Base-by-base conservation (phyloP, 2,113 vertebrate species). In the Chroicocephalus ridibundus region DNA sequence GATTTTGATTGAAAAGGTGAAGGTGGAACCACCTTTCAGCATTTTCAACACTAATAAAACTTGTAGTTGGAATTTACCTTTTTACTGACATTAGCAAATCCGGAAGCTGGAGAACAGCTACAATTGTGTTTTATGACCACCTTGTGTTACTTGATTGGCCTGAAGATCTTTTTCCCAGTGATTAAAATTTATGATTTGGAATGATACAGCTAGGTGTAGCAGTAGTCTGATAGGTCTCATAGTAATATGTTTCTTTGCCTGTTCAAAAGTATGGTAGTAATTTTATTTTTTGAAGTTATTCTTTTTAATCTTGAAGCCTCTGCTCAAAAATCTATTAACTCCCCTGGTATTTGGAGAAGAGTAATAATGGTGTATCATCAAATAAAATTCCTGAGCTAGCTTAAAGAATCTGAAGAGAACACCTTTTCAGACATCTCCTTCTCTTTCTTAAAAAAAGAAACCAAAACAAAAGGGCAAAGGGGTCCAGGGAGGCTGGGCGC, bases 181-280 rank as follows among this genome's bases (percentile, higher is more conserved):
- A 84, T 94, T 94, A 84, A 79, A 81, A 94, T 91, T 94, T 85
- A 91, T 89, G 61, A 58, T 91, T 97, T 92, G 52, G 40, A 94
- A 72, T 86, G 19, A 61, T 86, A 49, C 38, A 91, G 40, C 40
- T 92, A 88, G 69, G 40, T 13, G 24, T 57, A 90, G 26, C 54
- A 66, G 71, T 76, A 80, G 44, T 93, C 90, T 92, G 65, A 51
- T 38, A 84, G 51, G 46, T 92, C 75, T 93, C 46, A 70, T 49
- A 81, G 34, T 66, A 69, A 72, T 91, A 60, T 34, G 51, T 90
- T 93, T 89, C 58, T 58, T 91, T 94, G 55, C 66, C 71, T 88
- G 46, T 76, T 92, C 13, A 54, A 55, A 90, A 69, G 64, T 70
- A 65, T 34, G 46, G 38, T 64, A 81, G 60, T 88, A 74, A 71